Percentiles rank a stretch among this genome's conserved stretches.
These are phyloP conservation scores for Toxonevra muliebris DNA, from an alignment of 2,888 invertebrate genomes.

Conservation along the genomic window DNA sequence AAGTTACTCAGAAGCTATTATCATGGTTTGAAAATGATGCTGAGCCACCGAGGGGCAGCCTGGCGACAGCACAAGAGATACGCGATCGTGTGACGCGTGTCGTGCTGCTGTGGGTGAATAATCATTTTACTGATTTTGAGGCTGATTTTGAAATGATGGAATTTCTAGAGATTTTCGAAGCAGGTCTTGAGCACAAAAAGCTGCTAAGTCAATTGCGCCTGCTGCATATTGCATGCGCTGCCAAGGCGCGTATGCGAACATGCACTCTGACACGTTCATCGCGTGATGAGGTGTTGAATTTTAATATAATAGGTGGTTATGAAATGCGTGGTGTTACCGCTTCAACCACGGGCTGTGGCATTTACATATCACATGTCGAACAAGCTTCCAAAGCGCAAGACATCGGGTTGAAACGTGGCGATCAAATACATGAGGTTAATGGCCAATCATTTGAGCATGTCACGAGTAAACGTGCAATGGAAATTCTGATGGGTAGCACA, in stretches of 20 bases:
- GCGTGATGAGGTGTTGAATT: slow-evolving; percentile 92
- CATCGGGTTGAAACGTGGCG: slow-evolving; percentile 94
- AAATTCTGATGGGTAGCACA: slow-evolving; percentile 91
- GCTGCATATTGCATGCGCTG: slow-evolving; percentile 95
- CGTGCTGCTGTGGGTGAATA: slow-evolving; percentile 97
- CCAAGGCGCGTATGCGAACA: slow-evolving; percentile 92
- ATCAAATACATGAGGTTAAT: slow-evolving; percentile 98
- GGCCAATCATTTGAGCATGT: slow-evolving; percentile 96
- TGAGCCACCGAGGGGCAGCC: slow-evolving; percentile 61
- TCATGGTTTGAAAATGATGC: slow-evolving; percentile 87
- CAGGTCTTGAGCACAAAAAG: slow-evolving; percentile 82
- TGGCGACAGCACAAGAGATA: slow-evolving; percentile 57
- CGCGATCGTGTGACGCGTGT: slow-evolving; percentile 89
- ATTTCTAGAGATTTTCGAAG: slow-evolving; percentile 92
- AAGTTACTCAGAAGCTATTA: slow-evolving; percentile 86
- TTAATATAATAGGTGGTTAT: slow-evolving; percentile 92
- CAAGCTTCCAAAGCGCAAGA: slow-evolving; percentile 93
- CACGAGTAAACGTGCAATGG: slow-evolving; percentile 88
- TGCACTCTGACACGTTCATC: slow-evolving; percentile 92
- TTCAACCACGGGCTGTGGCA: slow-evolving; percentile 79
- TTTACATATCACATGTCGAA: slow-evolving; percentile 95
- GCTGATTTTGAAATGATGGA: slow-evolving; percentile 96
- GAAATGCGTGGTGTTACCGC: slow-evolving; percentile 70
- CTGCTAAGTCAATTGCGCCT: slow-evolving; percentile 85
- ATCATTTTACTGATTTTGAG: slow-evolving; percentile 98